phyloP scores from a whole-genome alignment of 2,888 invertebrate species.

The Odontocolon sp. region DNA sequence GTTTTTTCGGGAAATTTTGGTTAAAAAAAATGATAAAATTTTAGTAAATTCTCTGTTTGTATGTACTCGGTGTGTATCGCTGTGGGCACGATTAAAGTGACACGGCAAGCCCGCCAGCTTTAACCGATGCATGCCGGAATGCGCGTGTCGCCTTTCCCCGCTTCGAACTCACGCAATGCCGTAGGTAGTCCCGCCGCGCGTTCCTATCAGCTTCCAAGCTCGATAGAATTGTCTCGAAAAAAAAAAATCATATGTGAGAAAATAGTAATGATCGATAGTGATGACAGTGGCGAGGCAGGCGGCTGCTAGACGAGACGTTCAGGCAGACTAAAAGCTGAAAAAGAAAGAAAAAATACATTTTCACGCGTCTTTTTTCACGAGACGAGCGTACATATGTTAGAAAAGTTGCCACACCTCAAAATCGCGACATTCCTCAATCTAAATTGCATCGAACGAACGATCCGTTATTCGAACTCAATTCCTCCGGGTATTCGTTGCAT shows the following conservation, averaged over 20 bases:
- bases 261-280: too few relatives aligned
- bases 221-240: not conserved
- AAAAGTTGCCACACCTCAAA: constrained; percentile 77
- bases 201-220: constrained; percentile 45
- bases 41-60: too few relatives aligned
- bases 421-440: constrained; percentile 74
- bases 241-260: too few relatives aligned
- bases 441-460: constrained; percentile 36
- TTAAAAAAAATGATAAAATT: too few relatives aligned
- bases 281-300: too few relatives aligned
- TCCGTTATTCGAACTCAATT: not conserved
- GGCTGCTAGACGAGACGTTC: too few relatives aligned
- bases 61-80: not conserved
- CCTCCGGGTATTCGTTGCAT: too few relatives aligned
- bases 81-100: not conserved
- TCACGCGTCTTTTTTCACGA: not conserved
- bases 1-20: too few relatives aligned
- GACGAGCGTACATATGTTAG: constrained; percentile 38
- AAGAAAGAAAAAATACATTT: not conserved
- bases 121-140: constrained; percentile 52
- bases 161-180: constrained; percentile 25
- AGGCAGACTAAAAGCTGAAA: too few relatives aligned
- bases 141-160: constrained; percentile 52
- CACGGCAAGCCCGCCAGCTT: constrained; percentile 15
- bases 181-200: constrained; percentile 13